phyloP scores from a whole-genome alignment of 64 coral and sea anemone genomes.

The Hydrozoanthus tunicans region DNA sequence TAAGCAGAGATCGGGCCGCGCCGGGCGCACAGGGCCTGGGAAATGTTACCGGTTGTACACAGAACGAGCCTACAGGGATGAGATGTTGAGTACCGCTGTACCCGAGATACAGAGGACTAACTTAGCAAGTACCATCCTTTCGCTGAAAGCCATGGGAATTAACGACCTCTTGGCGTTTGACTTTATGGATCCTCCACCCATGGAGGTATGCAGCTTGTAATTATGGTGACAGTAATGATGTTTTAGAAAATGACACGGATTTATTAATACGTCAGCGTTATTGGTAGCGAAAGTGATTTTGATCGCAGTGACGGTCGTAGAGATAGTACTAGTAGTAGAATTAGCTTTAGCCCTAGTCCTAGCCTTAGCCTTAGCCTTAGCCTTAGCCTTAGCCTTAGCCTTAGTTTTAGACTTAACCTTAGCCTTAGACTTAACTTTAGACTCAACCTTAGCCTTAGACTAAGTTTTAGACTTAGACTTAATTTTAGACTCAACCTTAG shows the following conservation, averaged over 20 bases:
- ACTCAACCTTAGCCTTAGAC: no score
- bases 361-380: no score
- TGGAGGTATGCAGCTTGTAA: conserved; percentile 70
- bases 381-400: no score
- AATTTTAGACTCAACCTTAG: no score
- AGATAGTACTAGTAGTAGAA: neutral
- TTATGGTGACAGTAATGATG: neutral
- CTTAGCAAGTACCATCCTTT: conserved; percentile 92
- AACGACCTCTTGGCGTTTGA: conserved; percentile 96
- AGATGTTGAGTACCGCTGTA: conserved; percentile 96
- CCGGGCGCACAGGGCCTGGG: conserved; percentile 95
- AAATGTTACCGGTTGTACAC: conserved; percentile 99
- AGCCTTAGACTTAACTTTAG: no score
- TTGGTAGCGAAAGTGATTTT: neutral
- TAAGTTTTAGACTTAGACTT: no score
- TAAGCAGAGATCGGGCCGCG: conserved; percentile 94
- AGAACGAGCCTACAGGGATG: conserved; percentile 95
- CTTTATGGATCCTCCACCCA: conserved; percentile 97
- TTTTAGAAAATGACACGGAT: neutral
- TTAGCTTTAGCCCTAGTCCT: no score
- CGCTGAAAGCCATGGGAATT: conserved; percentile 98
- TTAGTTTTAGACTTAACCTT: no score
- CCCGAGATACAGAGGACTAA: conserved; percentile 98
- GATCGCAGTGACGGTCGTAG: neutral
- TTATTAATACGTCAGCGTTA: no score